A percentile compares a stretch with the other conserved stretches of the same genome.
These are phyloP conservation scores for Oopsacas minuta DNA, from an alignment of 37 sponge, comb jelly and placozoan genomes.

Conservation along the genomic window DNA sequence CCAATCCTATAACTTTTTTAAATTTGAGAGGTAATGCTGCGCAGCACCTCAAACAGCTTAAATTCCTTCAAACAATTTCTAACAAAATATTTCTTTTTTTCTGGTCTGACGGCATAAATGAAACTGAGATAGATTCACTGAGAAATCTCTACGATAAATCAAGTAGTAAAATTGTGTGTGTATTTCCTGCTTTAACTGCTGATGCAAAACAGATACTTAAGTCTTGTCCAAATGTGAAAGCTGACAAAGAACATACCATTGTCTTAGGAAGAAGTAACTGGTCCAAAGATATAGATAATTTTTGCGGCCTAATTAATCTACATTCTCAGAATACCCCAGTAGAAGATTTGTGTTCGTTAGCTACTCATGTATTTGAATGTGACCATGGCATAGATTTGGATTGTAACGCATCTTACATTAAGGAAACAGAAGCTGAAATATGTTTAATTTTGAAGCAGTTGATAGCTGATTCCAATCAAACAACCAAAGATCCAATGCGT, in stretches of 20 bases:
- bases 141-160: background rate
- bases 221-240: conserved; percentile 5
- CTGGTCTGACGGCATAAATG: background rate
- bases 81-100: background rate
- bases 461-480: background rate
- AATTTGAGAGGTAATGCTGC: conserved; percentile 28
- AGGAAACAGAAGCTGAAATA: background rate
- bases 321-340: background rate
- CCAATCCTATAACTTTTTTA: conserved; percentile 23
- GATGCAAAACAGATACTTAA: background rate
- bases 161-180: background rate
- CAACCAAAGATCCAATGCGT: background rate
- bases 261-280: background rate
- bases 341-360: background rate
- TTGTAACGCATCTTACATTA: conserved; percentile 15
- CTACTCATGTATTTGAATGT: background rate
- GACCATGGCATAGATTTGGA: conserved; percentile 20
- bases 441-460: background rate
- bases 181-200: background rate
- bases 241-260: background rate
- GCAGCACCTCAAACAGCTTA: background rate
- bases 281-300: background rate
- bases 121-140: background rate
- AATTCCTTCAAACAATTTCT: background rate
- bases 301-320: background rate